phyloP scores from a whole-genome alignment of 2,797 vertebrate genomes.

The Malacoctenus gilli region DNA sequence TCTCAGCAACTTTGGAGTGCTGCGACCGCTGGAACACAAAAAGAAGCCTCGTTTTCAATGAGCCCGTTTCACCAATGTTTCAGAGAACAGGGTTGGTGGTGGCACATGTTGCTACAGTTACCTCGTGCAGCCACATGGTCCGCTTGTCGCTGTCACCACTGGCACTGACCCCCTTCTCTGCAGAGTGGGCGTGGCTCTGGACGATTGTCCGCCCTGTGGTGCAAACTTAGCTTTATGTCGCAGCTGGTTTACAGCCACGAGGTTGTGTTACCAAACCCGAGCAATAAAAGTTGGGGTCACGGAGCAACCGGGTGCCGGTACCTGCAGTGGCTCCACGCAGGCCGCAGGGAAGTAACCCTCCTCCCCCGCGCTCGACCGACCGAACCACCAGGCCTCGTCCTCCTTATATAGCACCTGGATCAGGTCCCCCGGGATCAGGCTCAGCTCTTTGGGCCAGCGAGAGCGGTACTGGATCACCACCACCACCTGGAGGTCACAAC shows the following conservation, averaged over 20 bases:
- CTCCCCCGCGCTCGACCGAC: slow-evolving; percentile 10
- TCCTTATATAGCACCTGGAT: slow-evolving; percentile 69
- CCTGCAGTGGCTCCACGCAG: slow-evolving; percentile 47
- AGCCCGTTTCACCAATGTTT: too few species aligned
- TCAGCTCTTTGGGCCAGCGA: slow-evolving; percentile 70
- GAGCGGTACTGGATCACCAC: slow-evolving; percentile 62
- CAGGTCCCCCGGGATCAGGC: slow-evolving; percentile 72
- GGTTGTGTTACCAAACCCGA: too few species aligned
- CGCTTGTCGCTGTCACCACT: rapidly evolving
- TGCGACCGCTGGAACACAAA: slow-evolving; percentile 26
- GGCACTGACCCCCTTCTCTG: slow-evolving; percentile 42
- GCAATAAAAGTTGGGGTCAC: too few species aligned
- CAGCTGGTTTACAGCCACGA: not conserved
- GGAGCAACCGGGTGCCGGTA: not conserved
- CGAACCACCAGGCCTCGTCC: slow-evolving; percentile 60
- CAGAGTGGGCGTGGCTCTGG: slow-evolving; percentile 22
- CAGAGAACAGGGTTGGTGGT: too few species aligned
- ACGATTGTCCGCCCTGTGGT: slow-evolving; percentile 4
- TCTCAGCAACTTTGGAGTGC: slow-evolving; percentile 34
- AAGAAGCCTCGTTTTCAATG: too few species aligned
- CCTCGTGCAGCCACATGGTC: slow-evolving; percentile 52
- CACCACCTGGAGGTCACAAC: slow-evolving; percentile 49
- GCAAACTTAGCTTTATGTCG: not conserved
- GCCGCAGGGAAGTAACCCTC: slow-evolving; percentile 35
- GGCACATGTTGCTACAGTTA: slow-evolving; percentile 19